Percentiles rank a stretch among this genome's conserved stretches.
Conservation (phyloP, 2,113 vertebrate species). For the Phrynocephalus versicolor region DNA sequence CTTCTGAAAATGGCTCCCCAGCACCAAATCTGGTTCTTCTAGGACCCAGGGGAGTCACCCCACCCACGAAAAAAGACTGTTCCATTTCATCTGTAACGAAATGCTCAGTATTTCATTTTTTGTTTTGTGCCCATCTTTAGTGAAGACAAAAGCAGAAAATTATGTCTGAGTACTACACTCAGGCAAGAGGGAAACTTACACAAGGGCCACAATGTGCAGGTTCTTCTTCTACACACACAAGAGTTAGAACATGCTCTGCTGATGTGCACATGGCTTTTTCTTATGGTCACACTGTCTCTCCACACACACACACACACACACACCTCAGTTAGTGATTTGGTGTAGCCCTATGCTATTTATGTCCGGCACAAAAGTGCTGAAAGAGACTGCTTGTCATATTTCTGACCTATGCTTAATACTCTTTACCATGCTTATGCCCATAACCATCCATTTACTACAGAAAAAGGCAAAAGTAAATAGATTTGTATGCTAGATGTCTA, state of each 20-base stretch:
- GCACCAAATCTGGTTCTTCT: too few relatives aligned
- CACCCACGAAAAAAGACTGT: too few relatives aligned
- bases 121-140: not conserved
- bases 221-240: too few relatives aligned
- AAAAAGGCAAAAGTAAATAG: not conserved
- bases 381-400: not conserved
- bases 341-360: too few relatives aligned
- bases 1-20: too few relatives aligned
- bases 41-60: too few relatives aligned
- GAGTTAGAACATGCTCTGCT: not conserved
- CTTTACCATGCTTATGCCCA: not conserved
- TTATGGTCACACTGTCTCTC: too few relatives aligned
- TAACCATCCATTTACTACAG: not conserved
- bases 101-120: too few relatives aligned
- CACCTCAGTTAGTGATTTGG: too few relatives aligned
- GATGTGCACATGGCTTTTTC: not conserved
- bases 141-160: not conserved
- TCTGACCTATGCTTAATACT: not conserved
- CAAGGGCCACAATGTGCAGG: not conserved
- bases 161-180: not conserved
- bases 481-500: not conserved
- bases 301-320: too few relatives aligned
- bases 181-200: not conserved
- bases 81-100: too few relatives aligned
- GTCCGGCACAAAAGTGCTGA: not conserved